Conservation (phyloP, 2,113 vertebrate genomes). For the Myiopsitta monachus region DNA sequence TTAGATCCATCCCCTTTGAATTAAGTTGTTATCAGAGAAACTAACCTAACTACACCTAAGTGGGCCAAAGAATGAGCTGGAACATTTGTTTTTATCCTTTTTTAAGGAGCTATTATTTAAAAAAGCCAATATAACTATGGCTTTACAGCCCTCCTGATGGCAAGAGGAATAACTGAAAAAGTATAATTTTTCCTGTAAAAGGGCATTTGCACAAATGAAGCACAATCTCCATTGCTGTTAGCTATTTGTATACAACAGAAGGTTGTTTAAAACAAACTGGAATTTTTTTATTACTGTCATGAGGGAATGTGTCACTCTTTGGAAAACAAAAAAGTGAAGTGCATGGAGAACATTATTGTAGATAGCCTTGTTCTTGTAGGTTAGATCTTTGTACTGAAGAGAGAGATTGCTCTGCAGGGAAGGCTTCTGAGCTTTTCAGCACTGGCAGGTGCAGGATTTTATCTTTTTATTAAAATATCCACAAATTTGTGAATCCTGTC, state of each 20-base stretch:
- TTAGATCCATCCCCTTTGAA: not conserved
- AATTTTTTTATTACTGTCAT: constrained; percentile 2
- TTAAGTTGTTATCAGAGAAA: not conserved
- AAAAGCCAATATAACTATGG: not conserved
- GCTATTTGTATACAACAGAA: not conserved
- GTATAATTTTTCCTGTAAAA: not conserved
- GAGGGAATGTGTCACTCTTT: not conserved
- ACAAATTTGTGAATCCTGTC: not conserved
- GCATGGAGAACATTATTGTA: not conserved
- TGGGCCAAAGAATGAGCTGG: not conserved
- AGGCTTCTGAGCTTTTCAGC: not conserved
- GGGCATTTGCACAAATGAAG: not conserved
- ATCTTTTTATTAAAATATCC: not conserved
- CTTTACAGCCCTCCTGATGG: not conserved
- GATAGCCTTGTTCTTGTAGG: not conserved
- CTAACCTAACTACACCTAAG: not conserved
- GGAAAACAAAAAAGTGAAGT: not conserved
- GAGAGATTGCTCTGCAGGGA: not conserved
- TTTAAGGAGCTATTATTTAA: not conserved
- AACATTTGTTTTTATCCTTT: not conserved
- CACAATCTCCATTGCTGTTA: not conserved
- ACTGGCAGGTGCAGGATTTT: not conserved
- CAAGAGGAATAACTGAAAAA: not conserved
- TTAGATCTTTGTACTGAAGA: not conserved
- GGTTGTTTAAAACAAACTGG: not conserved